Evolutionary conservation across 2,113 vertebrate species (phyloP).

Genomic region (Lathamus discolor): DNA sequence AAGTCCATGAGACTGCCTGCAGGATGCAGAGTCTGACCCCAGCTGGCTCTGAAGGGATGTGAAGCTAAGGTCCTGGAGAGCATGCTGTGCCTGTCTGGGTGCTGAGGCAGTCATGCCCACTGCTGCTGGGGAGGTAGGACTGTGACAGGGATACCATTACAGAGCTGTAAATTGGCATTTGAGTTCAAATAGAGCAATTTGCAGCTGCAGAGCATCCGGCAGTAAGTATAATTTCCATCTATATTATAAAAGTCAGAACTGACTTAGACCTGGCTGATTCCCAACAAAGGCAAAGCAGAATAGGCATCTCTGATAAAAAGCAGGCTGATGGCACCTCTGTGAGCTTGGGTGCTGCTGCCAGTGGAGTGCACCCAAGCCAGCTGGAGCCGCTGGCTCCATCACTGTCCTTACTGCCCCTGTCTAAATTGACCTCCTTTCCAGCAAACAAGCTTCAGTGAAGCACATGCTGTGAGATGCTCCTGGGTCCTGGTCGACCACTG

Average conservation of each 20-base stretch:
- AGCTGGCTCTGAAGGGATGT: neutral
- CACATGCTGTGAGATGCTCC: neutral
- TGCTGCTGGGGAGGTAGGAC: neutral
- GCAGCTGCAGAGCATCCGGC: neutral
- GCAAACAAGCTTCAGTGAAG: neutral
- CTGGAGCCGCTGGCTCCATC: neutral
- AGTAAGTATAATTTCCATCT: neutral
- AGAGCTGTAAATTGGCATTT: neutral
- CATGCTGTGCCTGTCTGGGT: neutral
- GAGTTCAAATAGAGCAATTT: neutral
- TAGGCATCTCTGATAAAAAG: neutral
- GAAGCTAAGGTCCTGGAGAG: neutral
- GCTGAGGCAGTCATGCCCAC: neutral
- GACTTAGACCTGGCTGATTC: neutral
- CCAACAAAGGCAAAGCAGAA: neutral
- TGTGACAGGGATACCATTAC: neutral
- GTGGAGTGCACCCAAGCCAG: neutral
- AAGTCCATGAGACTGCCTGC: neutral
- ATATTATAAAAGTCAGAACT: neutral
- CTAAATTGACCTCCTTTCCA: neutral
- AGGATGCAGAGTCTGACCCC: accelerated
- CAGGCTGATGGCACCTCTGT: neutral
- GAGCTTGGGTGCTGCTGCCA: neutral
- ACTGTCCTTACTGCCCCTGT: accelerated
- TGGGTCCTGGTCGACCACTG: accelerated